A percentile compares a stretch with the other conserved stretches of the same genome.
phyloP scores from a whole-genome alignment of 2,888 invertebrate genomes.

The Leptodirus hochenwartii region DNA sequence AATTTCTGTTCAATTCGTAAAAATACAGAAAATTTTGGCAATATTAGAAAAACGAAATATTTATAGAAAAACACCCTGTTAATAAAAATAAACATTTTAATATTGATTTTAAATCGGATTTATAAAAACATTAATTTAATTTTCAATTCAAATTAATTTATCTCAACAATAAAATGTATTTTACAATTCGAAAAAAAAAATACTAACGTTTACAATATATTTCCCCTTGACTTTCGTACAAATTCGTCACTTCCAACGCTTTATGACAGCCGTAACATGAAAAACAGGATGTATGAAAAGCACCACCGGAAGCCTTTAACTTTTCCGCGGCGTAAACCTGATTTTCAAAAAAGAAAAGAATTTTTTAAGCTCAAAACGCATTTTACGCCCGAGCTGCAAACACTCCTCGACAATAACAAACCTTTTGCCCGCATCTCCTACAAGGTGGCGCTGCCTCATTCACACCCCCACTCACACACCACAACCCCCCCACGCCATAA shows the following conservation, averaged over 20 bases:
- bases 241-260: constrained; percentile 28
- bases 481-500: constrained; percentile 13
- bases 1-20: no score
- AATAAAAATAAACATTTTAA: no score
- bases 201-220: constrained; percentile 33
- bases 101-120: no score
- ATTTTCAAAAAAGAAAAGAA: constrained; percentile 9
- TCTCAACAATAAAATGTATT: no score
- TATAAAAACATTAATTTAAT: no score
- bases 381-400: constrained; percentile 2
- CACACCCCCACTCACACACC: constrained; percentile 13
- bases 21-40: no score
- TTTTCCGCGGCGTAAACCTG: constrained; percentile 25
- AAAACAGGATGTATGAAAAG: constrained; percentile 32
- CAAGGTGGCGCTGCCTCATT: constrained; percentile 18
- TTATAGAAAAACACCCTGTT: no score
- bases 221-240: constrained; percentile 30
- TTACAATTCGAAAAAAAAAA: constrained; percentile 3
- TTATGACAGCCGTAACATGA: constrained; percentile 32
- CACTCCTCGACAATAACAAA: no score
- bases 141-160: no score
- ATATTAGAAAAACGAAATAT: no score
- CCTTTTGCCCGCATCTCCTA: constrained; percentile 25
- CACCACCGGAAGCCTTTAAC: constrained; percentile 25
- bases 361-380: not conserved